A percentile compares a stretch with the other conserved stretches of the same genome.
These are phyloP conservation scores for Drosophila mojavensis DNA, from an alignment of 1,140 invertebrate species.

Conservation along the genomic window DNA sequence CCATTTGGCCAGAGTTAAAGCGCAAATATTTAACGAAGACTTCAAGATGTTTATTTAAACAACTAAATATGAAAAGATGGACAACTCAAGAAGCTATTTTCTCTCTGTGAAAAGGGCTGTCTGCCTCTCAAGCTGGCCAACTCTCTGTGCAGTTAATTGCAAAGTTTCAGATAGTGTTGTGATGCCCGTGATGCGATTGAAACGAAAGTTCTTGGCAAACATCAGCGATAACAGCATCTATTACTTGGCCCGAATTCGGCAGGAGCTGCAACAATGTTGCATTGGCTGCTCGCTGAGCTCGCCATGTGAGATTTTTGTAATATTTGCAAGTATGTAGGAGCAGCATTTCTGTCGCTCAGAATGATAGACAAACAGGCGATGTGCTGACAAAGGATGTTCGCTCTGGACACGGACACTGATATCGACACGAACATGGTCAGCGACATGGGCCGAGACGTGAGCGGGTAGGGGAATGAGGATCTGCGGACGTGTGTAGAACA, in stretches of 20 bases:
- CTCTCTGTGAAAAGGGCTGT: not conserved
- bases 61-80: not conserved
- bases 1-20: no score
- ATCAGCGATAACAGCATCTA: constrained; percentile 71
- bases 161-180: constrained; percentile 11
- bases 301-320: constrained; percentile 36
- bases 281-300: not conserved
- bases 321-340: constrained; percentile 62
- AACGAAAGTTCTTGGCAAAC: constrained; percentile 33
- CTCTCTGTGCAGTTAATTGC: constrained; percentile 3
- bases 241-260: constrained; percentile 41
- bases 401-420: constrained; percentile 32
- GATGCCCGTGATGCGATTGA: not conserved
- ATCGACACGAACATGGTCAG: constrained; percentile 25
- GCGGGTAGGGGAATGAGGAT: constrained; percentile 27
- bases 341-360: constrained; percentile 41
- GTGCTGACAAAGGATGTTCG: constrained; percentile 75
- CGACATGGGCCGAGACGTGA: constrained; percentile 22
- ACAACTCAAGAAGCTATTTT: not conserved
- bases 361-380: constrained; percentile 79
- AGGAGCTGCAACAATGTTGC: constrained; percentile 18
- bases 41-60: not conserved
- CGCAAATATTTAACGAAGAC: not conserved
- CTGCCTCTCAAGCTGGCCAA: not conserved
- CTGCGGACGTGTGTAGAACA: constrained; percentile 70